These are phyloP conservation scores for Zoanthus sociatus DNA, from an alignment of 92 coral and sea anemone genomes.

Conservation along the genomic window DNA sequence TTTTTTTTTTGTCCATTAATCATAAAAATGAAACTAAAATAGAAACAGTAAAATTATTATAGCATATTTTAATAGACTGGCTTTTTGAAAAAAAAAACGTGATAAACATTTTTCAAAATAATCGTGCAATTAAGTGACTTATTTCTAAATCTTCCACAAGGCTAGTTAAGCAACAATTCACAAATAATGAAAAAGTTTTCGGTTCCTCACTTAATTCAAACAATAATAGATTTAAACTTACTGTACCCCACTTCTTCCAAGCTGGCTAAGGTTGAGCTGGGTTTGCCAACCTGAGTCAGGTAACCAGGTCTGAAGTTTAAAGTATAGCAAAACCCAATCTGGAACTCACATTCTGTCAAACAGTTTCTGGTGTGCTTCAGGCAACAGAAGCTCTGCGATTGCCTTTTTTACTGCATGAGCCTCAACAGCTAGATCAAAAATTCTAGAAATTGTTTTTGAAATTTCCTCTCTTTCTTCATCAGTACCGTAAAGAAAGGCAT, in stretches of 20 bases:
- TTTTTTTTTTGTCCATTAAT: neutral
- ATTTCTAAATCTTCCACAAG: neutral
- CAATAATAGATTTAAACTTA: constrained; percentile 14
- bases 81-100: neutral
- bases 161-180: neutral
- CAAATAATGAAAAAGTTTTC: neutral
- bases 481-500: neutral
- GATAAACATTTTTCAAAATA: neutral
- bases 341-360: neutral
- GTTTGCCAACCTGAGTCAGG: constrained; percentile 65
- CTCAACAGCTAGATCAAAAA: constrained; percentile 17
- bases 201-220: neutral
- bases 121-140: neutral
- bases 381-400: constrained; percentile 1
- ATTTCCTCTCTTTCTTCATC: constrained; percentile 15
- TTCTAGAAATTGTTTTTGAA: constrained; percentile 28
- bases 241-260: constrained; percentile 32
- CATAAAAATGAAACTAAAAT: neutral
- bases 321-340: neutral
- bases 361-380: neutral
- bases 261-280: constrained; percentile 41
- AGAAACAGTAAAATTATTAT: neutral
- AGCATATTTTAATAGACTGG: neutral
- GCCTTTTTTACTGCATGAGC: constrained; percentile 35
- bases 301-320: constrained; percentile 43